Evolutionary conservation across 1,140 invertebrate species (phyloP), one percentile per base, ranked within the genome.

Genomic region (Micrasema longulum): DNA sequence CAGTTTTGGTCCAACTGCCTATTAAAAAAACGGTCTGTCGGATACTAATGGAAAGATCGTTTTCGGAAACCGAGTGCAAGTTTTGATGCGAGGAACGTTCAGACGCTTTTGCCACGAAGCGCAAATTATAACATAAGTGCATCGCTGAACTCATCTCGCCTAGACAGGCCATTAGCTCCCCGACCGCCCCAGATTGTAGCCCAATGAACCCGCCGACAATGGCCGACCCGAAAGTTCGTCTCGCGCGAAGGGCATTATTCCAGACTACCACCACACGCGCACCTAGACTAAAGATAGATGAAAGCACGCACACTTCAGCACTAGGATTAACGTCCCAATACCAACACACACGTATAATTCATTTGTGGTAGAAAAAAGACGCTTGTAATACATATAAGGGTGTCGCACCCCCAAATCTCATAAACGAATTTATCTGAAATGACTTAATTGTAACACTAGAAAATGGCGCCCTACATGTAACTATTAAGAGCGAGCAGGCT

Each of bases 201-300:
- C 72, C 72, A 65, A 74, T 74, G 72, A 74, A 74, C 72, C 67
- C 65, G 38, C 72, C 60, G 72, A 74, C 72, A 70, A 74, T 70
- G 62, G 35, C 62, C 72, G 57, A 73, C 66, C 71, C 55, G 45
- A 72, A 74, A 74, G 62, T 74, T 74, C 67, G 67, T 69, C 72
- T 66, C 72, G 35, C 57, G 26, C 71, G 71, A 71, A 71, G 69
- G 69, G 62, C 69, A 71, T 67, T 72, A 66, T 64, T 71, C 48
- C 23, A 60, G 55, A 71, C 47, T 50, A 41, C 57, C 16, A 71
- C 63, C 43, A 71, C 55, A 71, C 36, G 23, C 38, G 31, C 45
- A 43, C 36, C 16, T 23, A 22, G 16, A 22, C 48, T 52, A 52
- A 2, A 22, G 57, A 35, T 23, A 36, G 22, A 65, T 48, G 43